Conservation (phyloP, 2,888 invertebrate genomes). For the Lasioglossum oenotherae region DNA sequence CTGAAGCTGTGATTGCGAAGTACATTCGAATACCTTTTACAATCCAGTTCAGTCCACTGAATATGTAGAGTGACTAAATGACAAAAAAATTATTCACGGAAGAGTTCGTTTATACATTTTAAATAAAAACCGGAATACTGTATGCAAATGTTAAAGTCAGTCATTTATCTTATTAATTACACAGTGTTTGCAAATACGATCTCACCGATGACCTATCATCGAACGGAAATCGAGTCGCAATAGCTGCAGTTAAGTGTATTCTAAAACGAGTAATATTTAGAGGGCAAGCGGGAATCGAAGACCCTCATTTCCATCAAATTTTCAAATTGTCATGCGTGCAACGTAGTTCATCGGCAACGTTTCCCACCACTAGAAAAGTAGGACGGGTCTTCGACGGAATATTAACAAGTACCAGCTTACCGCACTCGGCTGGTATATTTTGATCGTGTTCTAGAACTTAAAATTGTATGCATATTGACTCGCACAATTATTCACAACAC, state of each 20-base stretch:
- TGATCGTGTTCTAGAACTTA: conserved; percentile 19
- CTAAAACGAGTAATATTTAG: conserved; percentile 11
- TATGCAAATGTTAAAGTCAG: not conserved
- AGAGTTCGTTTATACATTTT: not conserved
- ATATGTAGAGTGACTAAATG: not conserved
- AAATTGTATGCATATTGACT: conserved; percentile 25
- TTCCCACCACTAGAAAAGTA: conserved; percentile 49
- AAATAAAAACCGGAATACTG: not conserved
- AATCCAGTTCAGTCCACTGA: not conserved
- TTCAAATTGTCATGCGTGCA: conserved; percentile 42
- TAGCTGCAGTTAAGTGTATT: not conserved
- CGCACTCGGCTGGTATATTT: conserved; percentile 25
- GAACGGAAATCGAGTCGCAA: not conserved
- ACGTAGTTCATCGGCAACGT: conserved; percentile 34
- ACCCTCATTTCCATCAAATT: conserved; percentile 32
- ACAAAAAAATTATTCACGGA: not conserved
- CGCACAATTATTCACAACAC: not conserved
- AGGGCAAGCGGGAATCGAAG: not conserved
- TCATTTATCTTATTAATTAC: not conserved
- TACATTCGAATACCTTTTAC: not conserved
- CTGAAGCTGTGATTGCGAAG: not conserved
- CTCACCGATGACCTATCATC: not conserved
- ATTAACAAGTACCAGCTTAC: conserved; percentile 26
- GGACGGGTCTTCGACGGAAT: conserved; percentile 41
- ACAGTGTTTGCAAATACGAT: not conserved